These are phyloP conservation scores for Malaclemys terrapin DNA, from an alignment of 2,113 vertebrate species.

Conservation along the genomic window DNA sequence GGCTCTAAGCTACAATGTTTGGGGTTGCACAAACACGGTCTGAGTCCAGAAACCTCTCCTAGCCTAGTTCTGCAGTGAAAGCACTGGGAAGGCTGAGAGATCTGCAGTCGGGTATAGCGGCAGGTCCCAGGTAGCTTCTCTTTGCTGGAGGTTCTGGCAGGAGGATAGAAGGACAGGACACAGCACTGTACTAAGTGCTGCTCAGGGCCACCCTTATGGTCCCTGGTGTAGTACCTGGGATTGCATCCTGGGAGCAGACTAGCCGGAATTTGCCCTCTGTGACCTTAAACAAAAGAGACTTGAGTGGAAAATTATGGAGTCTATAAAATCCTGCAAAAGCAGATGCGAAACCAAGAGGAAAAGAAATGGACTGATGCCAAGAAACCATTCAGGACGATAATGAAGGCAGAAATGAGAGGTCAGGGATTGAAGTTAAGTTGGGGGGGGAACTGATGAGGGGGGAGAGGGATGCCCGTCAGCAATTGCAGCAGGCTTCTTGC, in stretches of 20 bases:
- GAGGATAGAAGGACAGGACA: accelerated
- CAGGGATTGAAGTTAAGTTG: conserved; percentile 45
- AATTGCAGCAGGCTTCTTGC: conserved; percentile 21
- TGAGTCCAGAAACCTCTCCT: not conserved
- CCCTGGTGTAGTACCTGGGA: not conserved
- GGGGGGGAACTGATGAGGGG: not conserved
- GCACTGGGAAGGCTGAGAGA: not conserved
- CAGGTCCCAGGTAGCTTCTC: not conserved
- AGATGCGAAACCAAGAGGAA: conserved; percentile 31
- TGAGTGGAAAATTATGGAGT: conserved; percentile 43
- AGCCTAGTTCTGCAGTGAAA: not conserved
- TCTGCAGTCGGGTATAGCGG: not conserved
- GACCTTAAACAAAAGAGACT: conserved; percentile 29
- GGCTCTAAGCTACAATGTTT: not conserved
- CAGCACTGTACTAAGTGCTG: not conserved
- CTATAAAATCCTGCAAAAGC: conserved; percentile 28
- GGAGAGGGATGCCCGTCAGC: conserved; percentile 34
- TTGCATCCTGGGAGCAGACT: not conserved
- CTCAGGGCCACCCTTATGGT: not conserved
- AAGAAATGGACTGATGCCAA: not conserved
- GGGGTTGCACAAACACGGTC: not conserved
- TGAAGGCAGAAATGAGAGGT: conserved; percentile 51
- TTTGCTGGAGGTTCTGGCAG: not conserved
- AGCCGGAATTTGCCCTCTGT: not conserved
- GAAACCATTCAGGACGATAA: conserved; percentile 52